Evolutionary conservation across 1,140 invertebrate species (phyloP), one percentile per base, ranked within the genome.

Genomic region (Cyclargus thomasi): DNA sequence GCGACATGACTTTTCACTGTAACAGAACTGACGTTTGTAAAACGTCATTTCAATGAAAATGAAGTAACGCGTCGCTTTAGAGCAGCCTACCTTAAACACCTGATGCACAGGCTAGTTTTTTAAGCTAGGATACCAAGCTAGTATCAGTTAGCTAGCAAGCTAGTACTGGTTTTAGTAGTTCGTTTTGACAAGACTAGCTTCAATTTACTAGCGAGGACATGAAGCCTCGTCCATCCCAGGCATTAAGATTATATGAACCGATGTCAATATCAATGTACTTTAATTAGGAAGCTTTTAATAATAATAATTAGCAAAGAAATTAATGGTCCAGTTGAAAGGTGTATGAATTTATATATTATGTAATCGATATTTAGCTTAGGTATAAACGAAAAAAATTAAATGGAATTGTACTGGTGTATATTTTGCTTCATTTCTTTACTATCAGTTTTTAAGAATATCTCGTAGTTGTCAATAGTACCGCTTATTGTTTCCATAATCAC

Each of bases 301-400:
- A 53, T 14, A 53, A 7, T 55, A 18, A 55, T 18, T 55, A 20
- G 18, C 18, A 8, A n/a, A 7, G 39, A 55, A 55, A 55, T 55
- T 18, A 55, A 55, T 21, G 55, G 55, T 59, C 55, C 55, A 59
- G 55, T 59, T 6, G 55, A 59, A 59, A 59, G 20, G 55, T 21
- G 55, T 59, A 59, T 59, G 55, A 59, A 59, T 59, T 59, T 59
- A 59, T 59, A 20, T 21, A 47, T 47, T 47, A 47, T 47, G 55
- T 59, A 59, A 59, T 59, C 55, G 20, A 20, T 59, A 20, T 18
- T 59, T 59, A 59, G 2, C 20, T 59, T 59, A 21, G 18, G 55
- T 59, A 59, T 59, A 1, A 17, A 18, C 7, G 8, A 20, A 11
- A 18, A 59, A 59, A 10, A 11, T 22, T 59, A 7, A 59, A 20